Percentiles rank a stretch among this genome's conserved stretches.
Conservation (phyloP, 2,797 vertebrate genomes). For the Salmo trutta region DNA sequence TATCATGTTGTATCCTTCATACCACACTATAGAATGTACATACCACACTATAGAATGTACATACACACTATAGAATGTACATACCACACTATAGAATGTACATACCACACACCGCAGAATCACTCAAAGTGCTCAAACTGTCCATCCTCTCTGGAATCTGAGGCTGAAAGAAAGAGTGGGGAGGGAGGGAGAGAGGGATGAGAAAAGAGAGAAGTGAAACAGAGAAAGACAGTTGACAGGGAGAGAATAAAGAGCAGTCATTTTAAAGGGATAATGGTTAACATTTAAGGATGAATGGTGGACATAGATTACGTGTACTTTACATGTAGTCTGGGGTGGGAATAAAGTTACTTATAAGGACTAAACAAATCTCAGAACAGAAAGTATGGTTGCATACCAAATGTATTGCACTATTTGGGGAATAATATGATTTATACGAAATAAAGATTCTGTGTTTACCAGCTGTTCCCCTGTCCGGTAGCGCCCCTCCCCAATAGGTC, state of each 20-base stretch:
- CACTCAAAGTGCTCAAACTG: constrained; percentile 68
- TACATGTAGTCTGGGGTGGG: too few relatives aligned
- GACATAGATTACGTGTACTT: too few relatives aligned
- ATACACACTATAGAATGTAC: constrained; percentile 1
- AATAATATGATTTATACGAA: neutral
- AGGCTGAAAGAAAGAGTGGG: constrained; percentile 60
- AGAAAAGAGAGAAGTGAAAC: constrained; percentile 26
- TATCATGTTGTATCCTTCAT: too few relatives aligned
- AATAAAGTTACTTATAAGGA: too few relatives aligned
- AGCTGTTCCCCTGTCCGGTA: constrained; percentile 77
- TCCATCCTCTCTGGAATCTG: constrained; percentile 82
- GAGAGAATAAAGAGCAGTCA: neutral
- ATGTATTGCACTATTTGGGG: neutral
- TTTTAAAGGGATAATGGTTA: neutral
- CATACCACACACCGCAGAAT: constrained; percentile 73
- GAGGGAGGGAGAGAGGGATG: neutral
- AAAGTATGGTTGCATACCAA: neutral
- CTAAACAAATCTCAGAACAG: neutral
- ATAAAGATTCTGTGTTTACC: constrained; percentile 46
- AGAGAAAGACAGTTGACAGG: constrained; percentile 12
- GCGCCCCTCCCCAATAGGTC: constrained; percentile 72
- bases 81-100: constrained; percentile 61
- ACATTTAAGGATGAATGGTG: too few relatives aligned
- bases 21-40: neutral
- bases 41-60: too few relatives aligned